Conservation (phyloP, 2,113 vertebrate genomes). For the Perca fluviatilis region DNA sequence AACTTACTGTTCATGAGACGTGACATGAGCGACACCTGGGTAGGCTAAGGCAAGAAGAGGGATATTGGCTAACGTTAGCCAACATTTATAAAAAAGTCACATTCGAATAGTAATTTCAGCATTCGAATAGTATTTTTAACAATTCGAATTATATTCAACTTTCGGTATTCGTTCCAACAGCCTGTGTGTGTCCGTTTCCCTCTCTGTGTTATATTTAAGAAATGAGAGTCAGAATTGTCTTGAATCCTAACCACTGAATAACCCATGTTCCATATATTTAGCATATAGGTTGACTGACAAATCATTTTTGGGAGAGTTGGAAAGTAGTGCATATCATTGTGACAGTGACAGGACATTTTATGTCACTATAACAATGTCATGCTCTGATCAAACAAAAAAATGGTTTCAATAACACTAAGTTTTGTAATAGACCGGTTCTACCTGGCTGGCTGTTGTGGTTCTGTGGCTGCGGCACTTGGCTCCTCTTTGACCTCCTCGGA, state of each 20-base stretch:
- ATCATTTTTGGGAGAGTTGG: background rate
- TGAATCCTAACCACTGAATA: background rate
- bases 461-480: slow-evolving; percentile 59
- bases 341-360: background rate
- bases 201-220: background rate
- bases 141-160: too few species aligned
- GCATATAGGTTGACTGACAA: background rate
- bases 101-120: too few species aligned
- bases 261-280: background rate
- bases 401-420: background rate
- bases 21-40: too few species aligned
- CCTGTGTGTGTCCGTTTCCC: too few species aligned
- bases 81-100: too few species aligned
- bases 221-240: background rate
- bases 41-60: too few species aligned
- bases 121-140: too few species aligned
- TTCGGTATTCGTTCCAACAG: too few species aligned
- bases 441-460: slow-evolving; percentile 77
- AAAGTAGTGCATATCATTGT: too few species aligned
- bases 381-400: too few species aligned
- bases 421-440: background rate
- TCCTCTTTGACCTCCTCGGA: slow-evolving; percentile 77
- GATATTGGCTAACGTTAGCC: too few species aligned
- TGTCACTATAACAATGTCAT: background rate
- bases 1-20: too few species aligned